Conservation (phyloP, 2,888 invertebrate genomes). For the Brachylomia viminalis region DNA sequence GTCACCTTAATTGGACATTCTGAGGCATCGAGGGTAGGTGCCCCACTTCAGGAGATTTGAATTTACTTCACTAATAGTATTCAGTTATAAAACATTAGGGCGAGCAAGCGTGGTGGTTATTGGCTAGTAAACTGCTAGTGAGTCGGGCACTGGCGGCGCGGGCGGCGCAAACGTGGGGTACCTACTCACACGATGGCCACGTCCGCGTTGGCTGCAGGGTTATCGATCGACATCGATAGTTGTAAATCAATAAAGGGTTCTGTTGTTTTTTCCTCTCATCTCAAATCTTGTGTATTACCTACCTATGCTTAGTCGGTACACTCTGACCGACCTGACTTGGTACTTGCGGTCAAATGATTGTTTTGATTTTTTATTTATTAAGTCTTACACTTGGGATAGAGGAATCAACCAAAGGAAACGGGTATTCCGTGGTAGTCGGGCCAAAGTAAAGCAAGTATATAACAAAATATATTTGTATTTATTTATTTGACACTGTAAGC, state of each 20-base stretch:
- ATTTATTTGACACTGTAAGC: too few relatives aligned
- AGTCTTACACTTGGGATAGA: too few relatives aligned
- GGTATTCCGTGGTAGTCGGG: neutral
- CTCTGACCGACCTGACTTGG: conserved; percentile 35
- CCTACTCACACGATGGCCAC: neutral
- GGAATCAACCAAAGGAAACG: neutral
- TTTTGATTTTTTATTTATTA: neutral
- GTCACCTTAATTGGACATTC: neutral
- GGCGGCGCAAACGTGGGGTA: neutral
- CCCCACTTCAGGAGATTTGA: neutral
- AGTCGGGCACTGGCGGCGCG: neutral
- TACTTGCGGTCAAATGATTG: conserved; percentile 16
- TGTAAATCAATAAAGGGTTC: conserved; percentile 84
- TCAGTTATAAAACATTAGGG: neutral
- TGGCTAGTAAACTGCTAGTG: neutral
- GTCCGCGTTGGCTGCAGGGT: conserved; percentile 26
- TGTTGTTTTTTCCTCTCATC: conserved; percentile 62
- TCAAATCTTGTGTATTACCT: conserved; percentile 60
- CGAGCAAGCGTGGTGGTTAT: neutral
- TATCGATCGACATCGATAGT: conserved; percentile 72
- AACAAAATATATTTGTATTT: neutral
- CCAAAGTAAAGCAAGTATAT: neutral
- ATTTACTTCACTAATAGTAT: neutral
- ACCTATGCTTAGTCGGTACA: conserved; percentile 44
- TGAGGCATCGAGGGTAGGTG: neutral